Evolutionary conservation across 2,113 vertebrate species (phyloP).

Genomic region (Theropithecus gelada): DNA sequence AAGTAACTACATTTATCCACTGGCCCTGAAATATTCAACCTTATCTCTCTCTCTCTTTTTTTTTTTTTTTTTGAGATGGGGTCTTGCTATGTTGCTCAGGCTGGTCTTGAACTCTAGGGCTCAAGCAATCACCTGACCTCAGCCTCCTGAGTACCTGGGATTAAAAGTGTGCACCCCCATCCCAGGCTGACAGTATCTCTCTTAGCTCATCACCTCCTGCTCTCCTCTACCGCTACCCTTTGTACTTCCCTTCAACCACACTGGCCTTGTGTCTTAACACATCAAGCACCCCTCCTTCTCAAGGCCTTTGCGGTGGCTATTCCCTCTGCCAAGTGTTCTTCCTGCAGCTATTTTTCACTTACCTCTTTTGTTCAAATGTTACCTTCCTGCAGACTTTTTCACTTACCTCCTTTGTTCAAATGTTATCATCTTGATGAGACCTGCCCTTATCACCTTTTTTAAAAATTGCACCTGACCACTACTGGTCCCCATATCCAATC

Average conservation of each 20-base stretch:
- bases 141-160: background rate
- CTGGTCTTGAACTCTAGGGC: background rate
- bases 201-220: background rate
- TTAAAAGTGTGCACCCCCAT: background rate
- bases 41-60: background rate
- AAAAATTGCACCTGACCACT: background rate
- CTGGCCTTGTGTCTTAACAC: background rate
- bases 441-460: background rate
- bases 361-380: too few species aligned
- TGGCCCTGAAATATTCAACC: background rate
- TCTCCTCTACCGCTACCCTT: background rate
- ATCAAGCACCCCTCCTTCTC: background rate
- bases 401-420: background rate
- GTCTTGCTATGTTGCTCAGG: background rate
- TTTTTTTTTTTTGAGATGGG: background rate
- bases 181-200: background rate
- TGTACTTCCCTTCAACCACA: background rate
- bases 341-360: too few species aligned
- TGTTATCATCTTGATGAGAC: background rate
- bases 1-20: background rate
- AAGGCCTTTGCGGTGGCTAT: background rate
- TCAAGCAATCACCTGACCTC: background rate
- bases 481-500: background rate
- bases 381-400: background rate
- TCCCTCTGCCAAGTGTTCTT: background rate